Evolutionary conservation across 92 coral and sea anemone genomes (phyloP).

Genomic region (Porites rus): DNA sequence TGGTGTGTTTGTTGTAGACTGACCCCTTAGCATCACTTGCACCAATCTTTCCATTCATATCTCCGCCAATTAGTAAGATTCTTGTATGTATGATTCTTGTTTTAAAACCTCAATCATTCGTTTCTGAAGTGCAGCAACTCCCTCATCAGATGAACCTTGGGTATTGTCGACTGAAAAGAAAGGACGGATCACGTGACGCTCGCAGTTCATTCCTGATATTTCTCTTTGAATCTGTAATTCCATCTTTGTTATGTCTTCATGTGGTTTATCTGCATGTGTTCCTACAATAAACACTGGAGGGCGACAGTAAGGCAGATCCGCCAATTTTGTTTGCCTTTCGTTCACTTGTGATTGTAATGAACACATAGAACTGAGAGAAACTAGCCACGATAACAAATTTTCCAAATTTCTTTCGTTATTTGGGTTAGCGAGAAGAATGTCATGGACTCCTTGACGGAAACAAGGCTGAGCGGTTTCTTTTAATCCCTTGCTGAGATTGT

Average conservation of each 20-base stretch:
- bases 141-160: conserved; percentile 39
- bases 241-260: conserved; percentile 54
- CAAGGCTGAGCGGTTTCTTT: conserved; percentile 60
- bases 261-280: conserved; percentile 65
- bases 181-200: conserved; percentile 64
- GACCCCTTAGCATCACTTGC: too few species aligned
- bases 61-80: too few species aligned
- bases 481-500: conserved; percentile 71
- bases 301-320: conserved; percentile 44
- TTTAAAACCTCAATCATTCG: conserved; percentile 57
- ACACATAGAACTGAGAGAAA: not conserved
- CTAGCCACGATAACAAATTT: not conserved
- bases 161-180: conserved; percentile 10
- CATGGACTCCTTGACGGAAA: conserved; percentile 13
- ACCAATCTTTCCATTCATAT: too few species aligned
- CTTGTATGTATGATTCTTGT: conserved; percentile 75
- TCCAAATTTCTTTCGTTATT: not conserved
- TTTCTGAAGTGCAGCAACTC: conserved; percentile 16
- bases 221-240: conserved; percentile 56
- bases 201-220: conserved; percentile 58
- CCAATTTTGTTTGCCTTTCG: not conserved
- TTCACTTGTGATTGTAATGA: not conserved
- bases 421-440: conserved; percentile 57
- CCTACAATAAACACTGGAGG: conserved; percentile 63
- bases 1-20: too few species aligned